Percentiles rank a stretch among this genome's conserved stretches.
These are phyloP conservation scores for Scaptomyza hsui DNA, from an alignment of 1,140 invertebrate species.

Conservation along the genomic window DNA sequence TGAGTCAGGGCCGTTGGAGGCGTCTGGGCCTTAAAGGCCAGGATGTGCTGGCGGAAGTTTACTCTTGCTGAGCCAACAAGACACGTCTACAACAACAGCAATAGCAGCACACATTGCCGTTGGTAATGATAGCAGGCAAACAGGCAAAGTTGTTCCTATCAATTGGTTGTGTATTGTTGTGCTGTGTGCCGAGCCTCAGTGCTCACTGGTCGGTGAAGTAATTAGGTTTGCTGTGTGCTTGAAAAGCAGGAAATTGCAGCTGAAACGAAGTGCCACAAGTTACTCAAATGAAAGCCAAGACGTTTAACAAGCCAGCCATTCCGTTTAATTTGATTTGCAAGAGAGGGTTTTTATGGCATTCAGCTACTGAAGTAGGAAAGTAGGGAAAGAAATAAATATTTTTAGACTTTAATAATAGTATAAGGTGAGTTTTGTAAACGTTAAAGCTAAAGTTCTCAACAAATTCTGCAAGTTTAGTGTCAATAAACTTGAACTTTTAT, in stretches of 20 bases:
- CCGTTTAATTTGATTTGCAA: neutral
- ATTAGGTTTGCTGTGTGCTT: constrained; percentile 45
- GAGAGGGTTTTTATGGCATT: neutral
- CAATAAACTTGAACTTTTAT: neutral
- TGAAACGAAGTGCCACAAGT: constrained; percentile 39
- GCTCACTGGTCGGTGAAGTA: constrained; percentile 26
- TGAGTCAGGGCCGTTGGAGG: constrained; percentile 3
- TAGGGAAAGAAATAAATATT: no score
- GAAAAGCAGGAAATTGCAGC: constrained; percentile 59
- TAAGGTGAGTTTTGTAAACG: no score
- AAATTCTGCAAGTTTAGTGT: no score
- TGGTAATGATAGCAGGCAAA: constrained; percentile 42
- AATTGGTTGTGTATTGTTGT: constrained; percentile 25
- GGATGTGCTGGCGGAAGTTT: constrained; percentile 77
- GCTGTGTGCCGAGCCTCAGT: constrained; percentile 1
- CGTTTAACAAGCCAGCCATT: neutral
- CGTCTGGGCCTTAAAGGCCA: constrained; percentile 42
- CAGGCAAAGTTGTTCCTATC: constrained; percentile 42
- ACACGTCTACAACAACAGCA: constrained; percentile 51
- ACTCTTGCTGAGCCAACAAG: constrained; percentile 60
- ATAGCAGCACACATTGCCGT: constrained; percentile 22
- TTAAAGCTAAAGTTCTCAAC: no score
- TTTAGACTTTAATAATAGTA: no score
- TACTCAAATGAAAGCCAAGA: neutral
- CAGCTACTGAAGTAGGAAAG: neutral